Conservation (phyloP, 2,888 invertebrate species). For the Rhamnusium bicolor region DNA sequence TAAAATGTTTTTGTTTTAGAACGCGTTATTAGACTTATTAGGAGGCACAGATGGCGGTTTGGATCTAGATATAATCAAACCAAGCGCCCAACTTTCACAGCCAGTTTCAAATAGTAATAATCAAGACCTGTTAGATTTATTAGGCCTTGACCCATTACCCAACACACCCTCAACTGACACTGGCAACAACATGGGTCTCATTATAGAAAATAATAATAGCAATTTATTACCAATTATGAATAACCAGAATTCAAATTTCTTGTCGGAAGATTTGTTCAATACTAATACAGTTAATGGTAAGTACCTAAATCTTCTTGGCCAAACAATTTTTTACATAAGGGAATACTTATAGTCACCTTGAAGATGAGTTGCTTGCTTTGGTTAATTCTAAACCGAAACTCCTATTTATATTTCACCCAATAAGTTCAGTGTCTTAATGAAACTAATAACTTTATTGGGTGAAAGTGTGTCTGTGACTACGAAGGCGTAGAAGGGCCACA, state of each 20-base stretch:
- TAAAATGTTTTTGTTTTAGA: slow-evolving; percentile 72
- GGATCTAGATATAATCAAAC: slow-evolving; percentile 65
- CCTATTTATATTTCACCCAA: too few species aligned
- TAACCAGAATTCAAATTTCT: slow-evolving; percentile 72
- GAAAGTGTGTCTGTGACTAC: too few species aligned
- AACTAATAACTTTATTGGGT: too few species aligned
- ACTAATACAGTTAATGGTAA: slow-evolving; percentile 66
- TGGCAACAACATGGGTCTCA: slow-evolving; percentile 61
- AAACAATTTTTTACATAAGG: too few species aligned
- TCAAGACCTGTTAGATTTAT: slow-evolving; percentile 90
- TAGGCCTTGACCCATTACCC: slow-evolving; percentile 79
- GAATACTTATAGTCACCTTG: too few species aligned
- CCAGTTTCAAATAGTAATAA: slow-evolving; percentile 72
- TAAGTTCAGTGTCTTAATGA: too few species aligned
- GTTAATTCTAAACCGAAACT: too few species aligned
- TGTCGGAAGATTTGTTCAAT: slow-evolving; percentile 77
- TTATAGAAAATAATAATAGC: slow-evolving; percentile 66
- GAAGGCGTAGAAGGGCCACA: too few species aligned
- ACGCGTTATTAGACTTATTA: slow-evolving; percentile 89
- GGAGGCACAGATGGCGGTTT: slow-evolving; percentile 75
- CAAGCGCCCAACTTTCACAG: slow-evolving; percentile 63
- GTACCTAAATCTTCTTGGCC: too few species aligned
- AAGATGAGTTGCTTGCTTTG: too few species aligned
- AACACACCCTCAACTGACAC: slow-evolving; percentile 57
- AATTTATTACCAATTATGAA: slow-evolving; percentile 57